Evolutionary conservation across 2,797 vertebrate genomes (phyloP), one percentile per base, ranked within the genome.

Genomic region (Argyrosomus regius): DNA sequence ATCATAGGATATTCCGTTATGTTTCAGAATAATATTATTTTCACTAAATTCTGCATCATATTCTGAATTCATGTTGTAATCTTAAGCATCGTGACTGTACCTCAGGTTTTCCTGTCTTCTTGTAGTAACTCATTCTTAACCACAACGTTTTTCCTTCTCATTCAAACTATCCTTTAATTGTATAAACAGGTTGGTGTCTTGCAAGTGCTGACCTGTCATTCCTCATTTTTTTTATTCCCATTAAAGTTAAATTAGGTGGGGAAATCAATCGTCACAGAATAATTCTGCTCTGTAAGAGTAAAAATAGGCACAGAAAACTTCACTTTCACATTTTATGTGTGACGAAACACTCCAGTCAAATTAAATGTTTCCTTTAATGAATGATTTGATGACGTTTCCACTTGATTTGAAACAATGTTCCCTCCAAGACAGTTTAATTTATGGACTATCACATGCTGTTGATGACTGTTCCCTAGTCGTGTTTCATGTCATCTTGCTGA

Each of bases 261-360:
- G 58, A 81, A 88, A 83, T 87, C 66, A 67, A 60, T 85, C 80
- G 77, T 80, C 63, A 52, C 46, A 35, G 69, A 63, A 75, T 68
- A 81, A 71, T 59, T 78, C 50, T 58, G 22, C 12, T 41, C 26
- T 26, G 57, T 16, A 17, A 41, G 49, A 17, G 11, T 66, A n/a
- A 61, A 75, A 63, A 17, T 56, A 45, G 49, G 26, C 46, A 78
- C 20, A n/a, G 1, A 65, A 61, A 16, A 17, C 4, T 61, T 56
- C 35, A 2, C 14, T 16, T 10, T 58, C 6, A 18, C 7, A 5
- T 68, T 52, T 72, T 50, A 54, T 24, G 49, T 18, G 22, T 57
- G 45, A 52, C 49, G 57, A 73, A 43, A 22, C 50, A 73, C 18
- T 49, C 16, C 35, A 31, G 31, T 31, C 28, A n/a, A 6, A 50